Base-by-base conservation (phyloP, 2,797 vertebrate species). In the Myotis planiceps region DNA sequence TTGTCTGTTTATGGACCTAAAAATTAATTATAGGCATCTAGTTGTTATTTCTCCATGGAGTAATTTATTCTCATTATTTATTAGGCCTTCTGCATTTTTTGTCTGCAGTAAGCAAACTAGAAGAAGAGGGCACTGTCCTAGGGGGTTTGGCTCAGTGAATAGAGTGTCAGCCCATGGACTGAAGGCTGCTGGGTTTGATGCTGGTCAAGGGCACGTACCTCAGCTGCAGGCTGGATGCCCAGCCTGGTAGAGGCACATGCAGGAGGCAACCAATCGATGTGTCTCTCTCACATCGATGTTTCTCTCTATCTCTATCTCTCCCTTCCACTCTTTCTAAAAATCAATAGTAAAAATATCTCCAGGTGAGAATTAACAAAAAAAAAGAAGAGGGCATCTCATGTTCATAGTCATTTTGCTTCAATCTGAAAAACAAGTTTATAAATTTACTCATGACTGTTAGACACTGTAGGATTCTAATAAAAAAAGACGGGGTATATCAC, bases 31-130 rank as follows among this genome's bases (percentile, higher is more conserved):
- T 78, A 75, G 63, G 27, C 92, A 95, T 86, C 94, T 80, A 95
- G 87, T 96, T 97, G 16, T 72, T 92, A 79, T 75, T 97, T 97
- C 88, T 97, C 88, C 82, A 92, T 95, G 95, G 89, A 98, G 91
- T 97, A 95, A 98, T 98, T 96, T 98, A 93, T 96, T 98, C 96
- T 98, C 97, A 95, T 98, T 97, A 96, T 90, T 81, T 96, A 97
- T 92, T 96, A 89, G 95, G 95, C 92, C 78, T 92, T 98, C 97
- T 97, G 92, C 97, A 98, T 97, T 97, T 97, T 98, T 97, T 96
- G 86, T 96, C 90, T 97, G 75, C 87, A 95, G 93, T 97, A 96
- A 97, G 74, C 78, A 97, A 97, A 96, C 92, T 95, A 94, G 98
- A 98, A 94, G 98, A 98, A 29, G 55, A 60, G 58, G 58, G 58